Evolutionary conservation across 2,888 invertebrate genomes (phyloP), one percentile per base, ranked within the genome.

Genomic region (Polyommatus icarus): DNA sequence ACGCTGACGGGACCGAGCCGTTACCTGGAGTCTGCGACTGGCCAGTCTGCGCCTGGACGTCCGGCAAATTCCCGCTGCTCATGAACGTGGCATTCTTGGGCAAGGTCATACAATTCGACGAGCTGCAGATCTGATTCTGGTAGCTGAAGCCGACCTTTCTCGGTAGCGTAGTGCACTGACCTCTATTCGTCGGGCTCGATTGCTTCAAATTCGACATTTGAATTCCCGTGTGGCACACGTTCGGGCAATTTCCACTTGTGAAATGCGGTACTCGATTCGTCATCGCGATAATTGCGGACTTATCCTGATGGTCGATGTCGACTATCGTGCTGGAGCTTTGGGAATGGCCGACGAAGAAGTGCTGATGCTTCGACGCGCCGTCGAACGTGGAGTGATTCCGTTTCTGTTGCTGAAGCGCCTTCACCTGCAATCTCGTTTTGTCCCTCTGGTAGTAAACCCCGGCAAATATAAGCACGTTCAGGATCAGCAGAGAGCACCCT

Each of bases 311-410:
- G 86, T 97, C 97, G 54, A 97, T 97, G 85, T 97, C 97, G 6
- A 98, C 97, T 80, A 97, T 97, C 57, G 97, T 97, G 87, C 97
- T 97, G 54, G 97, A 96, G 84, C 97, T 96, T 85, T 97, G 97
- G 29, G 97, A 96, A 85, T 96, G 96, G 0, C 96, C 96, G 84
- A 96, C 95, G 84, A 96, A 96, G 86, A 96, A 97, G 89, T 97
- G 97, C 29, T 97, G 96, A 86, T 97, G 97, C 85, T 97, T 97
- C 24, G 93, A 92, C 79, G 95, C 94, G 84, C 95, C 96, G 78
- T 94, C 94, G 78, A 94, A 94, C 0, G 93, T 94, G n/a, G 93
- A 88, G 80, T 94, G 93, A 81, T 91, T 93, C 76, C 97, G 94
- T 86, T 97, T 97, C 83, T 94, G 94, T 85, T 97, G 97, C 86